Conservation (phyloP, 2,888 invertebrate genomes). For the Alcis repandata region DNA sequence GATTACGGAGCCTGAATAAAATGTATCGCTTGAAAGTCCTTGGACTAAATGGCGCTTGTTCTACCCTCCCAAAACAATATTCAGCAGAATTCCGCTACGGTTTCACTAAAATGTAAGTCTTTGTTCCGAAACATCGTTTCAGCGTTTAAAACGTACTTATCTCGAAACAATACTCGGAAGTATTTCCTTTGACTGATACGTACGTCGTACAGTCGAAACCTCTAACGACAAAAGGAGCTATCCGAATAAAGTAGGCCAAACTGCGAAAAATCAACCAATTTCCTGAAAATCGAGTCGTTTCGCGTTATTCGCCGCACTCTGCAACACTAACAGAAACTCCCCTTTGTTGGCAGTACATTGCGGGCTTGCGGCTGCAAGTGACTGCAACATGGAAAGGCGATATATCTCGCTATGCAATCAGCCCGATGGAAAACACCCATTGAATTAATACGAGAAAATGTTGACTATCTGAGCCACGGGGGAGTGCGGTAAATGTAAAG, state of each 20-base stretch:
- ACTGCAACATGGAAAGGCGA: conserved; percentile 44
- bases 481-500: neutral
- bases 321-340: conserved; percentile 25
- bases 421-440: conserved; percentile 37
- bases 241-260: conserved; percentile 1
- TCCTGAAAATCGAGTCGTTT: conserved; percentile 23
- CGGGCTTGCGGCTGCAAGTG: conserved; percentile 44
- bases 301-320: conserved; percentile 12
- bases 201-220: conserved; percentile 7
- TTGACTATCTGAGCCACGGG: conserved; percentile 13
- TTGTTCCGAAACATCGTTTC: conserved; percentile 16
- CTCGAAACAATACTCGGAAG: conserved; percentile 2
- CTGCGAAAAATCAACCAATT: conserved; percentile 23
- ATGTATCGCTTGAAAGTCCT: conserved; percentile 16
- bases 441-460: conserved; percentile 39
- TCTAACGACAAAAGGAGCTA: conserved; percentile 8
- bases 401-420: conserved; percentile 44
- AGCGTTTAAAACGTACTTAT: conserved; percentile 8
- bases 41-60: conserved; percentile 7
- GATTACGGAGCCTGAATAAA: conserved; percentile 21
- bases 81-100: conserved; percentile 15
- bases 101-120: conserved; percentile 18
- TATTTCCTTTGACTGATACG: conserved; percentile 8
- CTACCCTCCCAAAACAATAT: conserved; percentile 15
- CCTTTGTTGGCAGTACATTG: conserved; percentile 42